phyloP scores from a whole-genome alignment of 2,113 vertebrate species.

The Haemorhous mexicanus region DNA sequence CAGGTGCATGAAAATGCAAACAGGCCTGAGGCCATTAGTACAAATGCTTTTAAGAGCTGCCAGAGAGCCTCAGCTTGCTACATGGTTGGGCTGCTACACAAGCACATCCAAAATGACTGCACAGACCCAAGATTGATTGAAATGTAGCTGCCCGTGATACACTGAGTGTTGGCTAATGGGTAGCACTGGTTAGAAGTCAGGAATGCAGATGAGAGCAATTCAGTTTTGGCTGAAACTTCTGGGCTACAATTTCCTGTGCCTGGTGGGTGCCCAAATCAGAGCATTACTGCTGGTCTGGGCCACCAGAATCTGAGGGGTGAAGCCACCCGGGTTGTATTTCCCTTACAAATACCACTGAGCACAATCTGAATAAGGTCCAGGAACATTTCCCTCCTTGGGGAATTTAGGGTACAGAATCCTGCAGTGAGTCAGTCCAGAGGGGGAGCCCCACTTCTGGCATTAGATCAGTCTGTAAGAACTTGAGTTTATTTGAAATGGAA shows the following conservation, averaged over 20 bases:
- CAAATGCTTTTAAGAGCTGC: background rate
- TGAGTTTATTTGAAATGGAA: background rate
- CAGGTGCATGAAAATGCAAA: background rate
- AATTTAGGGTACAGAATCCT: background rate
- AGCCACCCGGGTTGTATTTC: background rate
- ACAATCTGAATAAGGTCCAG: background rate
- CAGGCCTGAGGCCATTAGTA: background rate
- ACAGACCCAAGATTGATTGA: background rate
- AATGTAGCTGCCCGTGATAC: background rate
- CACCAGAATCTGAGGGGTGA: background rate
- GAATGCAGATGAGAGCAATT: background rate
- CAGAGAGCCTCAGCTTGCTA: background rate
- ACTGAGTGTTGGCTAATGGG: background rate
- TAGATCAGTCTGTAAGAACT: background rate
- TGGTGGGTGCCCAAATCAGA: background rate
- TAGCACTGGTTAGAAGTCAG: background rate
- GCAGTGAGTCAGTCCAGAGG: background rate
- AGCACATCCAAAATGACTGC: background rate
- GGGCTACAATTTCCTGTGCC: background rate
- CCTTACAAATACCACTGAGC: background rate
- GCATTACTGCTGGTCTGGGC: rapidly evolving
- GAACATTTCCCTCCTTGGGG: background rate
- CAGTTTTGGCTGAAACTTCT: background rate
- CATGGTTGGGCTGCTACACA: background rate
- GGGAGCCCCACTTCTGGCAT: background rate